These are phyloP conservation scores for Brachymystax lenok DNA, from an alignment of 2,797 vertebrate genomes.

Conservation along the genomic window DNA sequence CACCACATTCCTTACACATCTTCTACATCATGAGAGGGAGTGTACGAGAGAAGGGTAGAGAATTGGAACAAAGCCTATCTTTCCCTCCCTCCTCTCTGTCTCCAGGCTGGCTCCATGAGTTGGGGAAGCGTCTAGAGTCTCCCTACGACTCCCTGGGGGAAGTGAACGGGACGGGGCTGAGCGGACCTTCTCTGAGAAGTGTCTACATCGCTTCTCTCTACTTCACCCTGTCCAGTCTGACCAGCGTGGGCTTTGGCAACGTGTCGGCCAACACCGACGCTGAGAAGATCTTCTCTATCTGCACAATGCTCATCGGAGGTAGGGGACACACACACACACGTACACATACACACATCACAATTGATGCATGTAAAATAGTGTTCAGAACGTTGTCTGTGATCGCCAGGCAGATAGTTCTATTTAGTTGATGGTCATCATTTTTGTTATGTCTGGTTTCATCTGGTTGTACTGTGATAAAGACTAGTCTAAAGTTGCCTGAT, in stretches of 20 bases:
- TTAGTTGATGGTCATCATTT: background rate
- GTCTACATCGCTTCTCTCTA: conserved; percentile 95
- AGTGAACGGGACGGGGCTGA: conserved; percentile 52
- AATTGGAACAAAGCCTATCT: background rate
- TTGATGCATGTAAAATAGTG: background rate
- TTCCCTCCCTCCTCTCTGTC: background rate
- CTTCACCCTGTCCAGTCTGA: conserved; percentile 97
- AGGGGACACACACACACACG: conserved; percentile 24
- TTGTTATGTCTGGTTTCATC: background rate
- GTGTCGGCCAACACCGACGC: conserved; percentile 95
- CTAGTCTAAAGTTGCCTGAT: background rate
- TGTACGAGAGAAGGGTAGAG: background rate
- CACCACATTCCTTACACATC: no score
- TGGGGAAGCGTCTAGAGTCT: conserved; percentile 92
- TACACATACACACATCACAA: background rate
- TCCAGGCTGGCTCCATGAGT: conserved; percentile 94
- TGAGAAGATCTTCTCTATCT: conserved; percentile 98
- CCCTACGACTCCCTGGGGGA: conserved; percentile 75
- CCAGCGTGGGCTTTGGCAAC: conserved; percentile 98
- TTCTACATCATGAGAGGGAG: background rate
- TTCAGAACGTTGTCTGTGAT: no score
- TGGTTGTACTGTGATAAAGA: background rate
- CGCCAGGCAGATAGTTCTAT: no score
- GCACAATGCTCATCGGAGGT: conserved; percentile 98
- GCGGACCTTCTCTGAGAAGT: conserved; percentile 87